Evolutionary conservation across 1,140 invertebrate species (phyloP), one percentile per base, ranked within the genome.

Genomic region (Cecropterus lyciades): DNA sequence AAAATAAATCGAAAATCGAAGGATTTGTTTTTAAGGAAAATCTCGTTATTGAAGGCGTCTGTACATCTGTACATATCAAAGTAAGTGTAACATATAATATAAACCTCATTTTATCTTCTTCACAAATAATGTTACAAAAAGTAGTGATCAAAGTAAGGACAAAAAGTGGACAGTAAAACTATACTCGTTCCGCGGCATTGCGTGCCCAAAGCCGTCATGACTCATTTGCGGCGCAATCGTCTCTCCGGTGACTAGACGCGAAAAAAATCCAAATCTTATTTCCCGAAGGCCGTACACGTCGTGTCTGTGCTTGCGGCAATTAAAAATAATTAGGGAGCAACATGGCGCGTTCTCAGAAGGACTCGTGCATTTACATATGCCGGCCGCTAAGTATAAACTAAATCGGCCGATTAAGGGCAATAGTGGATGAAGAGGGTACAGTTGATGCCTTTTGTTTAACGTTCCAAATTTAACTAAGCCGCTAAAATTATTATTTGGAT

Each of bases 251-350:
- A 80, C 85, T 88, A 88, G 85, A 90, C 87, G 79, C 80, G 79
- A 87, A 88, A 90, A 89, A 90, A 84, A 75, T 30, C 57, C 66
- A 73, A 77, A 73, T 67, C 66, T 80, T 76, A 80, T 77, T 77
- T 83, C 79, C 82, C 84, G 85, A 89, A 90, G 86, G 86, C 82
- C 84, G 80, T 77, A 79, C 73, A 72, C 75, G 69, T 73, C 73
- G 72, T 74, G 73, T 80, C 70, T 80, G 74, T 72, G 80, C 85
- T 86, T 76, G 85, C 80, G 86, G 85, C 85, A 90, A 90, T 90
- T 90, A 90, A 90, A 90, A 90, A 90, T 90, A 90, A 90, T 90
- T 89, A 90, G 86, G 85, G 80, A 81, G 63, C 81, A 81, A 86
- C 80, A 87, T 83, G 84, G 80, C 74, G 75, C 72, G 73, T 90